These are phyloP conservation scores for Microtus ochrogaster DNA, from an alignment of 2,113 vertebrate genomes.

Conservation along the genomic window DNA sequence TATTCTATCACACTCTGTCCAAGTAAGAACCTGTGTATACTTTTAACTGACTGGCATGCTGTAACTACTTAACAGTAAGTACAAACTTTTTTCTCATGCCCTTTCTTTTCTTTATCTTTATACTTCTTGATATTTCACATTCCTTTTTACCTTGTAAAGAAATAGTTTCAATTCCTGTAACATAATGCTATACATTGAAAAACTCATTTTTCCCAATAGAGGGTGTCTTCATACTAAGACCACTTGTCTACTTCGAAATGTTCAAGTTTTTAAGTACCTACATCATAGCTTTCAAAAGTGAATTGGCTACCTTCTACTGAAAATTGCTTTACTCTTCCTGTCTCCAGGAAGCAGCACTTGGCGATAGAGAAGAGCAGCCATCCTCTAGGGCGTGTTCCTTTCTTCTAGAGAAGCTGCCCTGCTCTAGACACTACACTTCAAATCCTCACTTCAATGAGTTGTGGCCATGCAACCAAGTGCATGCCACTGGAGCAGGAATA, in stretches of 20 bases:
- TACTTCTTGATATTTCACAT: neutral
- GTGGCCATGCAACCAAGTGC: neutral
- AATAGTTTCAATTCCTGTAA: constrained; percentile 17
- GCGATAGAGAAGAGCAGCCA: neutral
- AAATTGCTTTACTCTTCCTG: constrained; percentile 24
- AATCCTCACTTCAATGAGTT: neutral
- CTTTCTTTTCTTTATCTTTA: neutral
- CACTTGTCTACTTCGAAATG: neutral
- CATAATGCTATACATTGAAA: neutral
- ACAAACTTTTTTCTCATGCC: neutral
- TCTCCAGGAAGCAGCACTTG: neutral
- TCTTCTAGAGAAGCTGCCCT: constrained; percentile 9
- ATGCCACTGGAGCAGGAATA: neutral
- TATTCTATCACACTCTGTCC: neutral
- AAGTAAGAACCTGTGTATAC: neutral
- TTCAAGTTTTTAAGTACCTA: neutral
- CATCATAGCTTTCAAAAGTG: constrained; percentile 12
- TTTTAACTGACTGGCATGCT: neutral
- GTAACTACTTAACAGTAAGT: constrained; percentile 1
- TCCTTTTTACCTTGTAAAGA: neutral
- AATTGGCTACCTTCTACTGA: constrained; percentile 17
- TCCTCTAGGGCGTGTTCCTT: constrained; percentile 28
- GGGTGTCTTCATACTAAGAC: neutral
- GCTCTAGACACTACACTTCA: neutral
- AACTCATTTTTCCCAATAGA: neutral